Conservation (phyloP, 2,888 invertebrate genomes). For the Pyrochroa serraticornis region DNA sequence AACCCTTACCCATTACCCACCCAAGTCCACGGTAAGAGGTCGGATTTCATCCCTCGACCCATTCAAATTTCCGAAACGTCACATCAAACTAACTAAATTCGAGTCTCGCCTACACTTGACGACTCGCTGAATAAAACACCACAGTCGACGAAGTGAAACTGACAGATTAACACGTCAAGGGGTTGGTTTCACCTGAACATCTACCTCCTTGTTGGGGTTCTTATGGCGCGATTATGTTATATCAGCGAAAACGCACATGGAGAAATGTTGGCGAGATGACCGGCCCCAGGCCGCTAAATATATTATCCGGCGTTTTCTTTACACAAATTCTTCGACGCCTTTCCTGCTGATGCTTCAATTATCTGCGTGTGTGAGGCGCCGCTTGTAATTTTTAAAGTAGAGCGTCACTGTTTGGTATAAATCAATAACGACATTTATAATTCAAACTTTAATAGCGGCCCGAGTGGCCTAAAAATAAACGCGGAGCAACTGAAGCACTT, state of each 20-base stretch:
- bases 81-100: too few relatives aligned
- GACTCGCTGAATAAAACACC: too few relatives aligned
- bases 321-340: neutral
- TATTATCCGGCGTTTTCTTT: conserved; percentile 1
- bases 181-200: neutral
- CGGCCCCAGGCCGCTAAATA: conserved; percentile 13
- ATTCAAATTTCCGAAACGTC: too few relatives aligned
- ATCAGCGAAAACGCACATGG: conserved; percentile 7
- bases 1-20: conserved; percentile 6
- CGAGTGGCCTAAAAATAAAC: conserved; percentile 23
- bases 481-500: conserved; percentile 6
- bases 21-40: conserved; percentile 4
- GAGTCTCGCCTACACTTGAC: too few relatives aligned
- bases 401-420: neutral
- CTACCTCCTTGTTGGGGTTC: neutral
- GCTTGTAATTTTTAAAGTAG: neutral
- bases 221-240: conserved; percentile 2
- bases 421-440: conserved; percentile 25
- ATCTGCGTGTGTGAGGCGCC: neutral
- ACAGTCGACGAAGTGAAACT: too few relatives aligned
- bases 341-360: neutral
- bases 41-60: neutral
- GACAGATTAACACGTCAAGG: conserved; percentile 1
- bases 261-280: conserved; percentile 9
- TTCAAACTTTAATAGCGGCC: conserved; percentile 27